Evolutionary conservation across 2,888 invertebrate genomes (phyloP).

Genomic region (Cerceris rybyensis): DNA sequence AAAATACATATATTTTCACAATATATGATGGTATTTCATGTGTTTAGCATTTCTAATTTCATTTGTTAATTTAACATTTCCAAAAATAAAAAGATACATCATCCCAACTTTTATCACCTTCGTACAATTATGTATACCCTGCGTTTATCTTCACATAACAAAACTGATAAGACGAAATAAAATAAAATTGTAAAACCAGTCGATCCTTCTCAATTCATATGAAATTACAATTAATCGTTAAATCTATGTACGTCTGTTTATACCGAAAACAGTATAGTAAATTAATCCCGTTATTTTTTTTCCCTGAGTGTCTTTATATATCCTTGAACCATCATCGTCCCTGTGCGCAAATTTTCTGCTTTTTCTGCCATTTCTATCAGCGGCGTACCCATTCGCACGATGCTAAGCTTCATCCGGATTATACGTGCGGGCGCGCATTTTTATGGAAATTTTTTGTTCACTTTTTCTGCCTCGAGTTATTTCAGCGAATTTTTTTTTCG

Average conservation of each 20-base stretch:
- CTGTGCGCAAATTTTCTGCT: conserved; percentile 51
- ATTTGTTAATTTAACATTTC: background rate
- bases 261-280: background rate
- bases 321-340: conserved; percentile 40
- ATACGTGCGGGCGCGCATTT: conserved; percentile 74
- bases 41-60: background rate
- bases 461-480: conserved; percentile 68
- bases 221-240: no score
- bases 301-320: conserved; percentile 8
- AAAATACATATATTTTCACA: conserved; percentile 51
- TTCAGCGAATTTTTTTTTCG: conserved; percentile 66
- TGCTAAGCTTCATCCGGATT: conserved; percentile 80
- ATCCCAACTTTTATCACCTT: background rate
- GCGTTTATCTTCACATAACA: no score
- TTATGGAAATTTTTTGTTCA: conserved; percentile 71
- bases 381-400: conserved; percentile 66
- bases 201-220: no score
- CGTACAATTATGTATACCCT: no score
- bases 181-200: no score
- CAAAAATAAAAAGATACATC: background rate
- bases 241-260: no score
- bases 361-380: conserved; percentile 60
- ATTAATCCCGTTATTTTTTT: background rate
- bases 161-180: no score
- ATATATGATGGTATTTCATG: conserved; percentile 2